Evolutionary conservation across 2,113 vertebrate species (phyloP), one percentile per base, ranked within the genome.

Genomic region (Astur gentilis): DNA sequence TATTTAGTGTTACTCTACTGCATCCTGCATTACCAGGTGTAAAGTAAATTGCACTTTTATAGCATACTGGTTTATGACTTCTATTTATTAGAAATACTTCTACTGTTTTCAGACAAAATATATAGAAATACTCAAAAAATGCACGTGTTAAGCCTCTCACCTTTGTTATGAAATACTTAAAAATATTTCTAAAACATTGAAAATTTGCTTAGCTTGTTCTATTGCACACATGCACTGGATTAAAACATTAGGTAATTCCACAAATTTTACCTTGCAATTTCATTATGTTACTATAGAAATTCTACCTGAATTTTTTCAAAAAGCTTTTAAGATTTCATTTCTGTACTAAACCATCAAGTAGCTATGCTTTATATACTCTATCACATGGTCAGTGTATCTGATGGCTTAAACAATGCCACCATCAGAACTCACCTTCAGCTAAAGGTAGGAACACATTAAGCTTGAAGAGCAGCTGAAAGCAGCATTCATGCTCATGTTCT

Each of bases 1-100:
- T 97, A 97, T 95, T 98, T 97, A 95, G 89, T 95, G 90, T 90
- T 96, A 93, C 52, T 62, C 64, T 86, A 85, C 36, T 79, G 65
- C n/a, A 96, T 76, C 67, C 58, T 83, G 87, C 23, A 72, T 93
- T 89, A 92, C 32, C 72, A 76, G 89, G 72, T 16, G 4, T 93
- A 89, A 92, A 96, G 87, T 95, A 96, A 94, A 95, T 87, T 87
- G 29, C 36, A 77, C 45, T 95, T 95, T 97, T 86, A 96, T 58
- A 88, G 71, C 23, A 96, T 11, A 5, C n/a, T 45, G 47, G 25
- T 90, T 97, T 90, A 89, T 67, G 14, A 93, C 49, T 79, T 93
- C 17, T 94, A 83, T 54, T 93, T 96, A 72, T 93, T 90, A 80
- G 55, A 91, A 97, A 91, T 34, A 88, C 22, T 85, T 96, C 22